Conservation (phyloP, 2,888 invertebrate genomes). For the Diogma glabrata region DNA sequence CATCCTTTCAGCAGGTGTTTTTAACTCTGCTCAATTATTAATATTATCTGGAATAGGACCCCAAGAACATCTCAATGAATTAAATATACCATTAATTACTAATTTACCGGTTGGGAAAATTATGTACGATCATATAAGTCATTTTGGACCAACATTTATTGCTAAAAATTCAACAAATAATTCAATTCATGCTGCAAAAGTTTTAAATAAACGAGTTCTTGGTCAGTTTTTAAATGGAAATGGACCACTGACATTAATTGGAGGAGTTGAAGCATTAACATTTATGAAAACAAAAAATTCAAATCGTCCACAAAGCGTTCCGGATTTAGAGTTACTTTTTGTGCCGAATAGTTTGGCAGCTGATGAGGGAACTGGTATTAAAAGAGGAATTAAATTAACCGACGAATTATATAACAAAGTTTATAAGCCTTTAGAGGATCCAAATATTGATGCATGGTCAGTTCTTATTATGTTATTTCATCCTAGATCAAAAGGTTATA, state of each 20-base stretch:
- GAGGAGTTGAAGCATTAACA: constrained; percentile 49
- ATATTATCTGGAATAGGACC: constrained; percentile 67
- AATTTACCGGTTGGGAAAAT: constrained; percentile 52
- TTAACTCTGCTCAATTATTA: constrained; percentile 69
- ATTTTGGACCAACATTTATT: constrained; percentile 54
- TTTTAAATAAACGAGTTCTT: too few relatives aligned
- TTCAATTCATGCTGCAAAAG: background rate
- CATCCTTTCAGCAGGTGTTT: constrained; percentile 62
- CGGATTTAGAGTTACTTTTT: constrained; percentile 60
- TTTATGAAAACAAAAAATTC: constrained; percentile 49
- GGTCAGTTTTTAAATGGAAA: too few relatives aligned
- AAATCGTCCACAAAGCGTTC: constrained; percentile 39
- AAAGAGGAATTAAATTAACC: constrained; percentile 39
- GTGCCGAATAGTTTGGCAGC: constrained; percentile 42
- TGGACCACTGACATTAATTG: constrained; percentile 40
- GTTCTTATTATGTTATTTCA: constrained; percentile 52
- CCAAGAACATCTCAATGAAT: constrained; percentile 40
- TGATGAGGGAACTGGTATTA: constrained; percentile 30
- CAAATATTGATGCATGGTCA: constrained; percentile 39
- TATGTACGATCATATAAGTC: constrained; percentile 52
- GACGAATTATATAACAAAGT: constrained; percentile 36
- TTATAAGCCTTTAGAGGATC: constrained; percentile 32
- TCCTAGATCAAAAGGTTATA: constrained; percentile 52
- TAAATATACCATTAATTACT: constrained; percentile 43
- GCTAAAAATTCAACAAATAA: constrained; percentile 36